Base-by-base conservation (phyloP, 2,113 vertebrate genomes). In the Bostrychus sinensis region DNA sequence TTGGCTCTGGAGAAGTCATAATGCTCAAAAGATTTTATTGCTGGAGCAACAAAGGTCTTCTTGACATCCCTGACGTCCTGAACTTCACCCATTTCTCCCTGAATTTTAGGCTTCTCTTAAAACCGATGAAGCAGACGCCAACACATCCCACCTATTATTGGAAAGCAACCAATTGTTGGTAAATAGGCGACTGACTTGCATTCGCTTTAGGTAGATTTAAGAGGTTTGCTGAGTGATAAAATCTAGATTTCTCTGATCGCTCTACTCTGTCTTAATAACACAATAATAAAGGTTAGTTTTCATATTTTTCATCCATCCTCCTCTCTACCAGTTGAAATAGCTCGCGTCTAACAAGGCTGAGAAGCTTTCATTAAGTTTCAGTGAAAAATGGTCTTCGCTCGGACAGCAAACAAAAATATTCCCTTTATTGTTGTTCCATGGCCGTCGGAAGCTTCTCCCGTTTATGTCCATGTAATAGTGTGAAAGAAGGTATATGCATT, bases 1-100 rank as follows among this genome's bases (percentile, higher is more conserved):
- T 99, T 99, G 63, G 96, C 96, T 84, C 94, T 89, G 72, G 93
- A 86, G 55, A 98, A 97, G 72, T 98, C 97, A 79, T 98, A 98
- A 80, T 98, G 95, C 81, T 98, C 97, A 71, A 96, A 97, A 23
- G 96, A 91, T 83, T 96, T 97, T 84, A 98, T 92, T 48, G 95
- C 91, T 36, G 96, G 96, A 59, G 95, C 94, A 74, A 95, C 93
- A 88, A 95, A 95, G 53, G 93, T 95, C 91, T 92, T 94, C 74
- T 86, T 93, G 62, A 81, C 82, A 78, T 95, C 94, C 86, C 87
- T 84, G 77, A 75, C 87, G 56, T 93, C 95, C 12, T 90, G 93
- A 74, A 90, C 85, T 91, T 98, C 96, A 82, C 95, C 96, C 97
- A 99, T 86, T 76, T 77, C 65, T 60, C 78, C 69, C 48, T 28